Base-by-base conservation (phyloP, 2,797 vertebrate species). In the Falco concolor region DNA sequence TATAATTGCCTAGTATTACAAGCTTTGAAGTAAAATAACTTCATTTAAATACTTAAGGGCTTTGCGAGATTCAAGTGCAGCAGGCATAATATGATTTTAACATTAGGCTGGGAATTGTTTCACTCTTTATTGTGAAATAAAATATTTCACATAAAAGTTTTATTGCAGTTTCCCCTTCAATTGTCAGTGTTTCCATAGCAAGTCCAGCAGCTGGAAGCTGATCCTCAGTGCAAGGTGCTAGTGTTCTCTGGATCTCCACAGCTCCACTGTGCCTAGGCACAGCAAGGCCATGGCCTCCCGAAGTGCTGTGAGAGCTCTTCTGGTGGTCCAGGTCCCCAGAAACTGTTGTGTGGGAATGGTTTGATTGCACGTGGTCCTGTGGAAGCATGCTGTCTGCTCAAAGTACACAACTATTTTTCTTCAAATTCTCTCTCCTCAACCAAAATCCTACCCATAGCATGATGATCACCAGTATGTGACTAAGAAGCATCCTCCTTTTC, bases 11-110 rank as follows among this genome's bases (percentile, higher is more conserved):
- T 89, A 45, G 60, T 83, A 54, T 91, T 96, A 75, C 57, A 83
- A 78, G 89, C 90, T 95, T 93, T 97, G 89, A 93, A 96, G 82
- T 94, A 78, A 93, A 95, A 94, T 93, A 89, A 92, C 90, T 96
- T 96, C 78, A 92, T 97, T 96, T 96, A 85, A 96, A 91, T 96
- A 92, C 82, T 83, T 95, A 81, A 61, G 90, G 80, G 75, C 73
- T 92, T 94, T 91, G 81, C 89, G 78, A 91, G 68, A 72, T 94
- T 89, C 53, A 47, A 91, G 53, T 96, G 77, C 81, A 60, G 80
- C 84, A 91, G 86, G 60, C 92, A 80, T 93, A 96, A 94, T 82
- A 80, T 6, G 89, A 80, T 93, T 92, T 95, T 89, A 95, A 80
- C 68, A 24, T 94, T 94, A 89, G 40, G 64, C 78, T 95, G 95